Evolutionary conservation across 1,140 invertebrate genomes (phyloP).

Genomic region (Panagrolaimus sp.): DNA sequence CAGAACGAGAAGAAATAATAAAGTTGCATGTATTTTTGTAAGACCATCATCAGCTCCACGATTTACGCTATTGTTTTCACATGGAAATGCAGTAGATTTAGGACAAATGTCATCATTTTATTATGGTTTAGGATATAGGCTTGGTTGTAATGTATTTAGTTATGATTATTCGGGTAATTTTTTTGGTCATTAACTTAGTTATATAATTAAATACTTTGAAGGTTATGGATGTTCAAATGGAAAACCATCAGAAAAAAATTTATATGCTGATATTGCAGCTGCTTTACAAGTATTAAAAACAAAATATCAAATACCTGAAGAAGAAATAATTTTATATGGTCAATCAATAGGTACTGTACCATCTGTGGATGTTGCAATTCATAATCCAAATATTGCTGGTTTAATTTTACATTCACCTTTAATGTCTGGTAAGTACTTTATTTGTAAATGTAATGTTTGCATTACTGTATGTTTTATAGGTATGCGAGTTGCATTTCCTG

Average conservation of each 20-base stretch:
- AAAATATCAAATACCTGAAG: conserved; percentile 84
- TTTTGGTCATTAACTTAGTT: conserved; percentile 55
- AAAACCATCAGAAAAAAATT: conserved; percentile 94
- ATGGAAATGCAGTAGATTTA: conserved; percentile 91
- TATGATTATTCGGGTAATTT: conserved; percentile 98
- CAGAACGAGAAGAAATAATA: conserved; percentile 79
- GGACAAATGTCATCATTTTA: conserved; percentile 93
- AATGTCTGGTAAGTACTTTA: conserved; percentile 73
- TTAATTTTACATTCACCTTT: conserved; percentile 95
- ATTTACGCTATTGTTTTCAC: conserved; percentile 94
- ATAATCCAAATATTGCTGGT: conserved; percentile 86
- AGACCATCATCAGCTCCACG: conserved; percentile 68
- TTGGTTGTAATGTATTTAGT: conserved; percentile 98
- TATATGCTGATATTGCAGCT: conserved; percentile 96
- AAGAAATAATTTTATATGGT: conserved; percentile 96
- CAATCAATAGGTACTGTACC: conserved; percentile 65
- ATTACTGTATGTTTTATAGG: not conserved
- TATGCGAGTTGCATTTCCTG: conserved; percentile 94
- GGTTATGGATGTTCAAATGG: conserved; percentile 66
- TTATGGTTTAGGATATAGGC: conserved; percentile 86
- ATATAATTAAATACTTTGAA: conserved; percentile 26
- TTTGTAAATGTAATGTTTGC: too few relatives aligned
- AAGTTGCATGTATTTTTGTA: conserved; percentile 93
- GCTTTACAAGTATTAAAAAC: conserved; percentile 89
- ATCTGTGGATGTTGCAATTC: conserved; percentile 76